A percentile compares a stretch with the other conserved stretches of the same genome.
Evolutionary conservation across 2,888 invertebrate species (phyloP).

Genomic region (Allacma fusca): DNA sequence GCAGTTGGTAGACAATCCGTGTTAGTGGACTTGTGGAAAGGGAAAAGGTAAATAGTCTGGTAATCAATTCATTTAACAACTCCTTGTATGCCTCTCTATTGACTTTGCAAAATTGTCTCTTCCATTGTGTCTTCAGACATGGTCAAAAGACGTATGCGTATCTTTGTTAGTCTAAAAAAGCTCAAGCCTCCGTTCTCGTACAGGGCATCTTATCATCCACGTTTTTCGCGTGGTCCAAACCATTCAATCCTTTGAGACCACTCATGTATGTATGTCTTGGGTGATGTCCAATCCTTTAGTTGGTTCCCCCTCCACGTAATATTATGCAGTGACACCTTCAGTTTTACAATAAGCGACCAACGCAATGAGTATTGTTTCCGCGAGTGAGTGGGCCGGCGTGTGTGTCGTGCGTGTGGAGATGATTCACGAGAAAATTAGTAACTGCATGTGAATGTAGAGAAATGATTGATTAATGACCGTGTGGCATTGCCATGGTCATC

Average conservation of each 20-base stretch:
- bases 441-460: background rate
- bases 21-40: too few species aligned
- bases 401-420: constrained; percentile 4
- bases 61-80: constrained; percentile 22
- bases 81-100: background rate
- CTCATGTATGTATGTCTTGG: too few species aligned
- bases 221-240: background rate
- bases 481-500: constrained; percentile 5
- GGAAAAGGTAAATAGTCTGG: background rate
- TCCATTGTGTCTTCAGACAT: background rate
- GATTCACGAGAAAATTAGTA: background rate
- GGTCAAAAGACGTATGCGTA: too few species aligned
- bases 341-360: too few species aligned
- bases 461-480: constrained; percentile 7
- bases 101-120: too few species aligned
- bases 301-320: too few species aligned
- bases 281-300: too few species aligned
- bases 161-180: too few species aligned
- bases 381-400: background rate
- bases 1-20: too few species aligned
- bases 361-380: too few species aligned
- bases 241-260: background rate
- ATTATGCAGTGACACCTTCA: too few species aligned
- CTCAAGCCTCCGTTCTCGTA: background rate
- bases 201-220: background rate